A percentile compares a stretch with the other conserved stretches of the same genome.
Conservation (phyloP, 2,888 invertebrate species). For the Drosophila robusta region DNA sequence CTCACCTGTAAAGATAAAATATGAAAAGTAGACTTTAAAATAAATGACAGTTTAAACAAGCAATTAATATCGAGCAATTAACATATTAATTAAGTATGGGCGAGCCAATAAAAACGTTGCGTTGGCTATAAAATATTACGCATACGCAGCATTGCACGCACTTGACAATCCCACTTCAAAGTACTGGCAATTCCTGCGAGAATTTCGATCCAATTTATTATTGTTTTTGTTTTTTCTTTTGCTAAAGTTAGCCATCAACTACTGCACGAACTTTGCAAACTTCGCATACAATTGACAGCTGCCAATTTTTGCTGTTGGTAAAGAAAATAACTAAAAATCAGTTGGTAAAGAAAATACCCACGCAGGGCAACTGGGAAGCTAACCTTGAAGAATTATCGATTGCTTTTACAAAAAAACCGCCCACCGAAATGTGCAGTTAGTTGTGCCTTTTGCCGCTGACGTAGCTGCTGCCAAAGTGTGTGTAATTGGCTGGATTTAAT, state of each 20-base stretch:
- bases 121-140: constrained; percentile 42
- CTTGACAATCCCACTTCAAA: neutral
- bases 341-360: constrained; percentile 34
- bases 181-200: neutral
- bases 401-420: constrained; percentile 22
- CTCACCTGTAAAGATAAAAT: constrained; percentile 75
- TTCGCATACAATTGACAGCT: constrained; percentile 33
- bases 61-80: constrained; percentile 47
- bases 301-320: constrained; percentile 18
- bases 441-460: constrained; percentile 10
- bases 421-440: constrained; percentile 19
- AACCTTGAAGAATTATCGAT: constrained; percentile 74
- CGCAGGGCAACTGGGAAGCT: constrained; percentile 17
- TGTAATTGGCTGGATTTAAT: constrained; percentile 58
- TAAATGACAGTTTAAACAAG: constrained; percentile 35
- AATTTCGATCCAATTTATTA: neutral
- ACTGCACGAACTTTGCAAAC: constrained; percentile 3
- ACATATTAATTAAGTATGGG: constrained; percentile 14
- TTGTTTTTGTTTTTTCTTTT: too few species aligned
- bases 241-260: constrained; percentile 1
- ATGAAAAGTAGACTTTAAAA: constrained; percentile 30
- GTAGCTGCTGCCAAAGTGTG: constrained; percentile 23
- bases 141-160: constrained; percentile 51
- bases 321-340: constrained; percentile 39
- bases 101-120: constrained; percentile 2